phyloP scores from a whole-genome alignment of 1,140 invertebrate genomes.

The Leptinotarsa defecta region DNA sequence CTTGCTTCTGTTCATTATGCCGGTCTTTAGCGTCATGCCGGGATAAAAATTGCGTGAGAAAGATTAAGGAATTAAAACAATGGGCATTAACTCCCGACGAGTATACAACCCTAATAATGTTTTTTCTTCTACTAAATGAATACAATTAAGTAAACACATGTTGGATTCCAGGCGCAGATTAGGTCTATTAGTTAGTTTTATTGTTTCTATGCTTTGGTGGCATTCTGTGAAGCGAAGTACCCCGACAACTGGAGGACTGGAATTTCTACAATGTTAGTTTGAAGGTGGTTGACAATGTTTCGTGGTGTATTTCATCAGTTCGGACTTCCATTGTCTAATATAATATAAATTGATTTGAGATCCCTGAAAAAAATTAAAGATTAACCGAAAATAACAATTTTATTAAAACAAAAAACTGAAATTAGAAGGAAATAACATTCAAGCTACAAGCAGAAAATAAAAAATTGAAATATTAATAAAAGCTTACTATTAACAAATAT shows the following conservation, averaged over 20 bases:
- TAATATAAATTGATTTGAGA: too few relatives aligned
- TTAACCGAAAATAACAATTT: too few relatives aligned
- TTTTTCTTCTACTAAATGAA: slow-evolving; percentile 21
- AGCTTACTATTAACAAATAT: too few relatives aligned
- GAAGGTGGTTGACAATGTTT: too few relatives aligned
- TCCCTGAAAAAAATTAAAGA: too few relatives aligned
- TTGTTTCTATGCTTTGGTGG: slow-evolving; percentile 15
- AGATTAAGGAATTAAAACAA: slow-evolving; percentile 31
- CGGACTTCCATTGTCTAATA: too few relatives aligned
- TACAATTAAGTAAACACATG: slow-evolving; percentile 28
- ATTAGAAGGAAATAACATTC: too few relatives aligned
- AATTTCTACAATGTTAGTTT: too few relatives aligned
- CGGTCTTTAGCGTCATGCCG: slow-evolving; percentile 18
- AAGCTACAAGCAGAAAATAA: too few relatives aligned
- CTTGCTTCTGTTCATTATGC: slow-evolving; percentile 25
- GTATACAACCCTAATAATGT: slow-evolving; percentile 21
- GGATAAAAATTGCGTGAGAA: slow-evolving; percentile 23
- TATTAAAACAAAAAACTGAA: too few relatives aligned
- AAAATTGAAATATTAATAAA: too few relatives aligned
- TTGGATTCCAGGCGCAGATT: slow-evolving; percentile 18
- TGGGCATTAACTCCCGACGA: slow-evolving; percentile 15
- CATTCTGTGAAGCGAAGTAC: background rate
- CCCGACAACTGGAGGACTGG: background rate
- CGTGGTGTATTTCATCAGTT: too few relatives aligned
- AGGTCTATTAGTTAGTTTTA: slow-evolving; percentile 10